Evolutionary conservation across 1,140 invertebrate genomes (phyloP).

Genomic region (Meloidogyne chitwoodi): DNA sequence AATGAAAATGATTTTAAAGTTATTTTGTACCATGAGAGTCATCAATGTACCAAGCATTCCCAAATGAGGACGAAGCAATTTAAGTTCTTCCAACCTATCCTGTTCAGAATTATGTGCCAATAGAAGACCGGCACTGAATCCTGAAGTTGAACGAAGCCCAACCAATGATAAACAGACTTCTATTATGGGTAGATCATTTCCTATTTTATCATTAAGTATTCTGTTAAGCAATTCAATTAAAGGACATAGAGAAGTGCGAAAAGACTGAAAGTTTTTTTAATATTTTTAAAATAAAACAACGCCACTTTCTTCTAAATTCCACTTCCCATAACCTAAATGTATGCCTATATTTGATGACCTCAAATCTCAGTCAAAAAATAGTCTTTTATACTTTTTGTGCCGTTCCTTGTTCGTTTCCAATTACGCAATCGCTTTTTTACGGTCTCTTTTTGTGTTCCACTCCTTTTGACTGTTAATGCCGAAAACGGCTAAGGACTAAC

Average conservation of each 20-base stretch:
- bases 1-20: not conserved
- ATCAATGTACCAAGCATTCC: conserved; percentile 47
- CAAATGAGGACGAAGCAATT: conserved; percentile 39
- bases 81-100: conserved; percentile 29
- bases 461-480: conserved; percentile 9
- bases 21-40: conserved; percentile 42
- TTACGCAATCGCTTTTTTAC: not conserved
- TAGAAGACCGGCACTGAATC: conserved; percentile 35
- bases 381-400: not conserved
- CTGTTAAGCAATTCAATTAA: conserved; percentile 1
- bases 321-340: not conserved
- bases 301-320: not conserved
- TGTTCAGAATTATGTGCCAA: conserved; percentile 31
- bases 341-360: not conserved
- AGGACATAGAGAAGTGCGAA: not conserved
- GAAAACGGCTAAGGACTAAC: not conserved
- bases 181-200: not conserved
- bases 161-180: conserved; percentile 14
- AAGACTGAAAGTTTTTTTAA: not conserved
- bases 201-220: not conserved
- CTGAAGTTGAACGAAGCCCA: conserved; percentile 30
- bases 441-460: not conserved
- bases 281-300: not conserved
- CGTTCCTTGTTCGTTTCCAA: not conserved
- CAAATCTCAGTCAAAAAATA: not conserved